Conservation (phyloP, 2,888 invertebrate genomes). For the Andrena dorsata region DNA sequence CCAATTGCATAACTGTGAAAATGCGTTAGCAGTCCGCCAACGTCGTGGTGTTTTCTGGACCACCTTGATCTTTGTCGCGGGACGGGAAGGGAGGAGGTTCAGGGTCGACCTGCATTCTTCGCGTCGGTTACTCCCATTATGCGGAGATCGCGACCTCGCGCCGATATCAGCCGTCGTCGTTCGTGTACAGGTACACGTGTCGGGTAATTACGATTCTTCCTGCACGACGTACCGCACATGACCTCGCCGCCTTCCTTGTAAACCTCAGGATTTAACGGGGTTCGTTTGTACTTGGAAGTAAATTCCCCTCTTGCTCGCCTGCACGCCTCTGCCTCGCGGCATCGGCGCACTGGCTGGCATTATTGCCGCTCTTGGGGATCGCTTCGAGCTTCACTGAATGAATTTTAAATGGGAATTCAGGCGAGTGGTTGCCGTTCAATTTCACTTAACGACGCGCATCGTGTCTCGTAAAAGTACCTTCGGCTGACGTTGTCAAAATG, state of each 20-base stretch:
- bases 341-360: slow-evolving; percentile 13
- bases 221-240: slow-evolving; percentile 52
- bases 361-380: background rate
- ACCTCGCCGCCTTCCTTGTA: slow-evolving; percentile 46
- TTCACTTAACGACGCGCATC: background rate
- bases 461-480: slow-evolving; percentile 5
- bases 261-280: slow-evolving; percentile 45
- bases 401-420: background rate
- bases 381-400: background rate
- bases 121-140: slow-evolving; percentile 72
- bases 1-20: slow-evolving; percentile 72
- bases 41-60: slow-evolving; percentile 60
- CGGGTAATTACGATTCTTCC: slow-evolving; percentile 64
- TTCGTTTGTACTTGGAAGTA: slow-evolving; percentile 26
- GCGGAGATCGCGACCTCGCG: slow-evolving; percentile 69
- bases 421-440: background rate
- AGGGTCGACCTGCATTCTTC: slow-evolving; percentile 76
- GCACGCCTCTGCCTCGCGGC: slow-evolving; percentile 10
- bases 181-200: slow-evolving; percentile 62
- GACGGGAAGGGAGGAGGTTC: slow-evolving; percentile 66
- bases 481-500: background rate
- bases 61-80: slow-evolving; percentile 75
- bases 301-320: slow-evolving; percentile 19
- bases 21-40: slow-evolving; percentile 55
- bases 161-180: slow-evolving; percentile 61